These are phyloP conservation scores for Gnathonemus longibarbis DNA, from an alignment of 2,113 vertebrate genomes.

Conservation along the genomic window DNA sequence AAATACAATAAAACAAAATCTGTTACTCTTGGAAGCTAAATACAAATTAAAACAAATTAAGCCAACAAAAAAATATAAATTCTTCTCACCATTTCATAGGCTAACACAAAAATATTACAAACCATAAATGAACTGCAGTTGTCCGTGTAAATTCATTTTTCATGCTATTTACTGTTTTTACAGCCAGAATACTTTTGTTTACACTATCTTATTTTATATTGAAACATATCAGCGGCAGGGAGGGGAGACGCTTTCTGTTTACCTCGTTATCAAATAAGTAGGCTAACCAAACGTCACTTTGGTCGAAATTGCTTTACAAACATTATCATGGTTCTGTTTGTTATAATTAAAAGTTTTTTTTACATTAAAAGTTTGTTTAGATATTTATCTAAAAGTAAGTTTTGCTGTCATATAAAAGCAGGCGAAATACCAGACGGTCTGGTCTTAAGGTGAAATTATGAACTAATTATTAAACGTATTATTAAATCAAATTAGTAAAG, in stretches of 20 bases:
- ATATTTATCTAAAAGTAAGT: background rate
- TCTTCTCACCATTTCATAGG: background rate
- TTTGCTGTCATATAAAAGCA: background rate
- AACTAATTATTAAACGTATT: background rate
- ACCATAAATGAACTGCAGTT: background rate
- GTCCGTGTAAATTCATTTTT: background rate
- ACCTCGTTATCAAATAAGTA: background rate
- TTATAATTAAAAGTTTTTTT: background rate
- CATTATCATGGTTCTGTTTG: background rate
- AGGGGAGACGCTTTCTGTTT: background rate
- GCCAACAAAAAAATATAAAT: background rate
- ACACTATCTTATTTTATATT: background rate
- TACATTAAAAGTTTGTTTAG: background rate
- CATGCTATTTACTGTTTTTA: background rate
- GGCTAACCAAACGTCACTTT: background rate
- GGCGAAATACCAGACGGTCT: background rate
- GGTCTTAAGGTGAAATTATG: background rate
- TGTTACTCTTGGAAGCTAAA: background rate
- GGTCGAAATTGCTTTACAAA: background rate
- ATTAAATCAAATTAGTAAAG: slow-evolving; percentile 1
- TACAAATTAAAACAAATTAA: background rate
- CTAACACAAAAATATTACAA: background rate
- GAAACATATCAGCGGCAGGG: background rate
- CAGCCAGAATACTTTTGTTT: background rate
- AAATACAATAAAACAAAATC: background rate